These are phyloP conservation scores for Lampropteryx suffumata DNA, from an alignment of 2,888 invertebrate species.

Conservation along the genomic window DNA sequence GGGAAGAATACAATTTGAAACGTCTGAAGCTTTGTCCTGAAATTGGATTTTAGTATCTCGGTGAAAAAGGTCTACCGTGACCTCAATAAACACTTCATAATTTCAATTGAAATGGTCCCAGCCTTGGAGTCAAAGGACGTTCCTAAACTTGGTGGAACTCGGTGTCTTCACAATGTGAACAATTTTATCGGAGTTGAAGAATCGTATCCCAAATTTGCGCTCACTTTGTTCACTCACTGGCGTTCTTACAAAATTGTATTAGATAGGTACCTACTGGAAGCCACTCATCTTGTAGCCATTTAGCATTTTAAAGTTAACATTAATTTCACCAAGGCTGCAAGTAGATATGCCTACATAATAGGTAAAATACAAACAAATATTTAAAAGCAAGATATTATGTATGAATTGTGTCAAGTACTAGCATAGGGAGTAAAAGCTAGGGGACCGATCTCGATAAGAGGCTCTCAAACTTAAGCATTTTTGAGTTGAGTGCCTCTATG, in stretches of 20 bases:
- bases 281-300: neutral
- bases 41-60: slow-evolving; percentile 34
- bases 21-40: slow-evolving; percentile 29
- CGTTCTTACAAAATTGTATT: neutral
- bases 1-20: slow-evolving; percentile 46
- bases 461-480: slow-evolving; percentile 42
- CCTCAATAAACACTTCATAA: slow-evolving; percentile 28
- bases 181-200: slow-evolving; percentile 6
- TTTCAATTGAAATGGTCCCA: slow-evolving; percentile 20
- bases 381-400: neutral
- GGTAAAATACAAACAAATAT: too few relatives aligned
- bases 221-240: neutral
- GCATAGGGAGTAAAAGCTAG: slow-evolving; percentile 11
- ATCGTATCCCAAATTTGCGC: neutral
- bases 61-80: slow-evolving; percentile 20
- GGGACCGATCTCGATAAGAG: slow-evolving; percentile 18
- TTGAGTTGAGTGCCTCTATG: slow-evolving; percentile 37
- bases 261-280: too few relatives aligned
- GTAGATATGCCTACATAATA: neutral
- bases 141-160: slow-evolving; percentile 14
- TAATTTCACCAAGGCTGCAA: neutral
- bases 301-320: neutral
- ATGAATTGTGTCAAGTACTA: slow-evolving; percentile 22
- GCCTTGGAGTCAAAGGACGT: slow-evolving; percentile 11
- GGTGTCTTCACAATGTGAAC: slow-evolving; percentile 15